Base-by-base conservation (phyloP, 1,140 invertebrate genomes). In the Bombyx mandarina region DNA sequence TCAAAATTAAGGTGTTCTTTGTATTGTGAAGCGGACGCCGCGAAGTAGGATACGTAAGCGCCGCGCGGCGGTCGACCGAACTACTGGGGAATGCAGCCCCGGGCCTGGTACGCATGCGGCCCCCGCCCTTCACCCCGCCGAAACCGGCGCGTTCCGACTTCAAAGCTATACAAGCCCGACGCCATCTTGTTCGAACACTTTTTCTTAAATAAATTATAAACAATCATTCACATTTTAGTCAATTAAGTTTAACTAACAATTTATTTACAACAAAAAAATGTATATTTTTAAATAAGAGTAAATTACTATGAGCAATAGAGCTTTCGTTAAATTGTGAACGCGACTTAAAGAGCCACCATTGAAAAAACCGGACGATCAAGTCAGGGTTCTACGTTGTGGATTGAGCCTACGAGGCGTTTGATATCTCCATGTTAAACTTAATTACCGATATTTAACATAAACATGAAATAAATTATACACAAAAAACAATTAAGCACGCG, bases 1-100 rank as follows among this genome's bases (percentile, higher is more conserved):
- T 80, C 79, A 87, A 82, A 84, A 80, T 75, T 80, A 75, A 77
- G 72, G 77, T 77, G 82, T 85, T 83, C 82, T 88, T 88, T 87
- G 84, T 88, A 85, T 73, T 75, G 71, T 35, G 67, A 69, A 76
- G 69, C 74, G 73, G 71, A 72, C 71, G 79, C 67, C 79, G 73
- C 77, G 71, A 59, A 52, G 54, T 43, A 48, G 60, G 55, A 46
- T 57, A 56, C 70, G 80, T 75, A 64, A 64, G 70, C 80, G 72
- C 79, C 71, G 71, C 71, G 78, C 83, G 80, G 79, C 66, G 71
- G 65, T 69, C 74, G 69, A 65, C 61, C 71, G 75, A 80, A 86
- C 77, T 82, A 85, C 73, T 86, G 83, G 83, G 82, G 83, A 83
- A 82, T 72, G 71, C 75, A 67, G 60, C 71, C 54, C 60, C 26